phyloP scores from a whole-genome alignment of 2,888 invertebrate genomes.

The Ochlodes sylvanus region DNA sequence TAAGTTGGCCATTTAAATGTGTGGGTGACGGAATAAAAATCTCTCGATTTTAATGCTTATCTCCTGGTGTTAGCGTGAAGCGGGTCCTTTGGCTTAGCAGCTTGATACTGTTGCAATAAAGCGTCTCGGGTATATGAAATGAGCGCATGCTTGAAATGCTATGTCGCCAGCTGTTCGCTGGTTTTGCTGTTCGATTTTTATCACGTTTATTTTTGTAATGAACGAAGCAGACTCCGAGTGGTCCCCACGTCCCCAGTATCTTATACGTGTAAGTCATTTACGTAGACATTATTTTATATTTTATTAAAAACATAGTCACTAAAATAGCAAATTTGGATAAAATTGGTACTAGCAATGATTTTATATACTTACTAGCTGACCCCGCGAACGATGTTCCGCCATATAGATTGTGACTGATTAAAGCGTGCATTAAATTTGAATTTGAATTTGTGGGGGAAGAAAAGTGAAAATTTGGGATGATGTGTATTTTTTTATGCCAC shows the following conservation, averaged over 20 bases:
- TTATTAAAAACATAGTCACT: neutral
- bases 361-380: too few relatives aligned
- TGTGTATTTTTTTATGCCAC: too few relatives aligned
- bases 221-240: slow-evolving; percentile 39
- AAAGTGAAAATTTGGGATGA: too few relatives aligned
- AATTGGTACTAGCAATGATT: too few relatives aligned
- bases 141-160: slow-evolving; percentile 65
- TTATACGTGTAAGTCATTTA: slow-evolving; percentile 1
- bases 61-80: slow-evolving; percentile 36
- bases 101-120: slow-evolving; percentile 40
- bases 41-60: slow-evolving; percentile 43
- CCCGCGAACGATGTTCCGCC: too few relatives aligned
- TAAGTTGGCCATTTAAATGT: slow-evolving; percentile 37
- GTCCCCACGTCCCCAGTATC: slow-evolving; percentile 18
- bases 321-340: too few relatives aligned
- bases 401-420: too few relatives aligned
- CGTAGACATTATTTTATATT: neutral
- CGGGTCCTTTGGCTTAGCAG: slow-evolving; percentile 18
- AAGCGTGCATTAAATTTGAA: too few relatives aligned
- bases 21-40: slow-evolving; percentile 36
- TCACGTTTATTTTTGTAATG: slow-evolving; percentile 51
- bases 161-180: slow-evolving; percentile 62
- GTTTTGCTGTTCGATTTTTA: slow-evolving; percentile 62
- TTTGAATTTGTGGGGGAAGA: too few relatives aligned
- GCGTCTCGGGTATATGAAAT: slow-evolving; percentile 47